Evolutionary conservation across 2,797 vertebrate species (phyloP), one percentile per base, ranked within the genome.

Genomic region (Phoxinus dragarum): DNA sequence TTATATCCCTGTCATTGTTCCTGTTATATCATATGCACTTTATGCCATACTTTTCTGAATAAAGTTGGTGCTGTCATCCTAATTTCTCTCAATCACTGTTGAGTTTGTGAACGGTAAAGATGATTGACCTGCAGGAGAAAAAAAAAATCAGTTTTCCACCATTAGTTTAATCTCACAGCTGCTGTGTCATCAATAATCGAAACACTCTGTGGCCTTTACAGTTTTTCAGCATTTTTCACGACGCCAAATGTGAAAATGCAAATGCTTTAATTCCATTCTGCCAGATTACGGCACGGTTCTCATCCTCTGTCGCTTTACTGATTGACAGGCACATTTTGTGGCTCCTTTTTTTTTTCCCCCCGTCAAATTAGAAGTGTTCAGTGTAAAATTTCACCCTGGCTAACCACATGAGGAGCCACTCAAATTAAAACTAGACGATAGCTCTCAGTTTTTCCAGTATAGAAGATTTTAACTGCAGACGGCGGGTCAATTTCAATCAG

Each of bases 401-500:
- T 79, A 87, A 90, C 90, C 86, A 85, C 90, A 91, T 36, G 85
- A 92, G 90, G 90, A 92, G 86, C 85, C 88, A 89, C 88, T 92
- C 86, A 82, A 93, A 84, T 93, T 88, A 92, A 92, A 92, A 89
- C 71, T 88, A 88, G 86, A 88, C 73, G 84, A 84, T 82, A 38
- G 59, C 86, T 89, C 54, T 31, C 78, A 56, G 83, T 86, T 90
- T 90, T 89, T 81, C 76, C 44, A 44, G 76, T 84, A 86, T 71
- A 67, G 44, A 88, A 90, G 89, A 92, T 91, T 88, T 92, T 88
- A 89, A 91, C 88, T 88, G 85, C 77, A 83, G 84, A 88, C 84
- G 47, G 77, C 56, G 71, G 89, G 90, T 91, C 90, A 92, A 76
- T 94, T 91, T 93, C 91, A 92, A 90, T 94, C 90, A 92, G 86